Evolutionary conservation across 2,888 invertebrate species (phyloP).

Genomic region (Campoplex capitator): DNA sequence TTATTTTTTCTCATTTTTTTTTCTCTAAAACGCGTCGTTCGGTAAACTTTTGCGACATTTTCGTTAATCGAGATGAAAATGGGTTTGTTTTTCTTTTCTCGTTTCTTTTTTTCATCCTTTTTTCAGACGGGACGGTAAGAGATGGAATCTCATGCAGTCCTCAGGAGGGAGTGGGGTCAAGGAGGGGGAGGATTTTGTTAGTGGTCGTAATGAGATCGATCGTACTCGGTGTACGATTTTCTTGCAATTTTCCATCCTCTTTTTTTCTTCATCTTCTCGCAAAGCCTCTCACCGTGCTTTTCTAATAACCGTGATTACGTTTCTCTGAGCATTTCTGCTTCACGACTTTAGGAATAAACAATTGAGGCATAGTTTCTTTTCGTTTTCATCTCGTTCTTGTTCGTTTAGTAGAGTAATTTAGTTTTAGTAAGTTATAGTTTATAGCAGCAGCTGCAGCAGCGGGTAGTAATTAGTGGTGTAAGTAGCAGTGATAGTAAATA

Average conservation of each 20-base stretch:
- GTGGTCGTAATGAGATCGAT: slow-evolving; percentile 83
- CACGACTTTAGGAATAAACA: slow-evolving; percentile 79
- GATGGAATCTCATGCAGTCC: slow-evolving; percentile 53
- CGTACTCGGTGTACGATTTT: slow-evolving; percentile 79
- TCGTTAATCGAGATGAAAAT: slow-evolving; percentile 68
- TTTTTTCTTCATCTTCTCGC: slow-evolving; percentile 37
- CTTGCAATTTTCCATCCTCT: slow-evolving; percentile 68
- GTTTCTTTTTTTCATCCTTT: background rate
- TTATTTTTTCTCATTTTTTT: background rate
- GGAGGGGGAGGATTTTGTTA: slow-evolving; percentile 74
- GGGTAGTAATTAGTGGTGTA: slow-evolving; percentile 72
- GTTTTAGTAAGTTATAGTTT: slow-evolving; percentile 67
- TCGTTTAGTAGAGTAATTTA: slow-evolving; percentile 68
- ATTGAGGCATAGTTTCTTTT: slow-evolving; percentile 77
- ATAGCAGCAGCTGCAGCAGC: slow-evolving; percentile 69
- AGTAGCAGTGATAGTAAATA: slow-evolving; percentile 71
- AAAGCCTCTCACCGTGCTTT: slow-evolving; percentile 68
- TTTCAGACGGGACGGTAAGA: slow-evolving; percentile 33
- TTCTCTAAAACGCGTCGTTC: slow-evolving; percentile 76
- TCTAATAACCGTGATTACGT: slow-evolving; percentile 29
- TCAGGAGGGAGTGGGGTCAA: background rate
- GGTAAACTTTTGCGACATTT: slow-evolving; percentile 31
- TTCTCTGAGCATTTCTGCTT: slow-evolving; percentile 40
- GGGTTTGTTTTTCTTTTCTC: slow-evolving; percentile 63
- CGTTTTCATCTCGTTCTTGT: slow-evolving; percentile 1